Conservation (phyloP, 2,113 vertebrate species). For the Chlorocebus sabaeus region DNA sequence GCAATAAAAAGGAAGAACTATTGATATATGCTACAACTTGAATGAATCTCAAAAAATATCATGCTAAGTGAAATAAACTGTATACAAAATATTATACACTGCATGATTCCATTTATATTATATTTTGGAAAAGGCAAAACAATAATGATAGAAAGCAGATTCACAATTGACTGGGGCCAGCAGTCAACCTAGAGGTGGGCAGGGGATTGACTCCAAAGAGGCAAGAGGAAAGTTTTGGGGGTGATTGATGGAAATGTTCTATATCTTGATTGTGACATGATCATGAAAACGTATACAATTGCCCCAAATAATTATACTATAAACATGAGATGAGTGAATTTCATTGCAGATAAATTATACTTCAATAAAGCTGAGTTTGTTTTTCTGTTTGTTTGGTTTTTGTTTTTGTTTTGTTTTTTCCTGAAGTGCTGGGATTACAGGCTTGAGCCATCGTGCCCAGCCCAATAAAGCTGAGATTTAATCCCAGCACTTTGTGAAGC, state of each 20-base stretch:
- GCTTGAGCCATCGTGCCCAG: too few relatives aligned
- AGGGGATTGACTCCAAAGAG: neutral
- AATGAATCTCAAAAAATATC: neutral
- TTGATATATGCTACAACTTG: neutral
- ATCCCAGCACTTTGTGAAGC: too few relatives aligned
- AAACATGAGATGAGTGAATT: neutral
- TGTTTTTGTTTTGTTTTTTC: too few relatives aligned
- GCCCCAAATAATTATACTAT: neutral
- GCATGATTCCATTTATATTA: neutral
- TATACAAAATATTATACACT: neutral
- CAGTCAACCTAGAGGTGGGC: neutral
- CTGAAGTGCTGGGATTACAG: too few relatives aligned
- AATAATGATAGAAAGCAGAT: neutral
- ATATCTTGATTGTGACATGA: neutral
- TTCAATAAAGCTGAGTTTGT: neutral
- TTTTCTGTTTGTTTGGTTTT: too few relatives aligned
- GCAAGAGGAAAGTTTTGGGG: neutral
- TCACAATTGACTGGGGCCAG: neutral
- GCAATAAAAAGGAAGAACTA: neutral
- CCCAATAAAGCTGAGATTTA: neutral
- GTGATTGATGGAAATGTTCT: neutral
- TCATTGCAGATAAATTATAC: neutral
- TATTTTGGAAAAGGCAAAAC: constrained; percentile 24
- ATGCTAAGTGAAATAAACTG: neutral
- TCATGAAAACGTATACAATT: neutral